Evolutionary conservation across 2,797 vertebrate species (phyloP).

Genomic region (Telmatherina bonti): DNA sequence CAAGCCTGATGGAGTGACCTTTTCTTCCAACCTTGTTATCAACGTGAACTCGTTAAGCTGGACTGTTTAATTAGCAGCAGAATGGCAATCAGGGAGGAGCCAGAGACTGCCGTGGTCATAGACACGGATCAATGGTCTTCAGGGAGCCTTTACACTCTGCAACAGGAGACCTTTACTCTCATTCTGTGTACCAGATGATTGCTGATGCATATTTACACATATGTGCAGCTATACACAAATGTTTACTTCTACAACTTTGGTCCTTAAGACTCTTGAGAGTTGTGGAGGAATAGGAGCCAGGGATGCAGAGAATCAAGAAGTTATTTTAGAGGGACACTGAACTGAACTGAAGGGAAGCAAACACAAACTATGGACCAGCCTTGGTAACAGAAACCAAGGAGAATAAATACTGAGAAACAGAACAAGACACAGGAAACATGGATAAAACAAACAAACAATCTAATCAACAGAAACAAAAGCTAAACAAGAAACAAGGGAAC

Average conservation of each 20-base stretch:
- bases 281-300: too few species aligned
- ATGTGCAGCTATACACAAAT: neutral
- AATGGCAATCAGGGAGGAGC: constrained; percentile 68
- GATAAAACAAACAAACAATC: too few species aligned
- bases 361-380: too few species aligned
- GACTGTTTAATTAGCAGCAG: constrained; percentile 77
- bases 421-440: too few species aligned
- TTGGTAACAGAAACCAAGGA: too few species aligned
- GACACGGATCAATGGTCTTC: constrained; percentile 76
- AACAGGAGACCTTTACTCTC: constrained; percentile 43
- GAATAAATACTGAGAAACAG: too few species aligned
- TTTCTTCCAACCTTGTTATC: constrained; percentile 75
- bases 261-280: neutral
- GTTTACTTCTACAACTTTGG: neutral
- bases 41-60: constrained; percentile 66
- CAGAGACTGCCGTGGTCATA: constrained; percentile 48
- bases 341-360: too few species aligned
- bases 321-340: too few species aligned
- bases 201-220: constrained; percentile 21
- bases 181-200: neutral
- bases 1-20: constrained; percentile 66
- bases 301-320: too few species aligned
- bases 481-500: too few species aligned
- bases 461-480: too few species aligned
- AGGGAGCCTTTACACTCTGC: constrained; percentile 53